Conservation (phyloP, 2,888 invertebrate genomes). For the Tipula lateralis region DNA sequence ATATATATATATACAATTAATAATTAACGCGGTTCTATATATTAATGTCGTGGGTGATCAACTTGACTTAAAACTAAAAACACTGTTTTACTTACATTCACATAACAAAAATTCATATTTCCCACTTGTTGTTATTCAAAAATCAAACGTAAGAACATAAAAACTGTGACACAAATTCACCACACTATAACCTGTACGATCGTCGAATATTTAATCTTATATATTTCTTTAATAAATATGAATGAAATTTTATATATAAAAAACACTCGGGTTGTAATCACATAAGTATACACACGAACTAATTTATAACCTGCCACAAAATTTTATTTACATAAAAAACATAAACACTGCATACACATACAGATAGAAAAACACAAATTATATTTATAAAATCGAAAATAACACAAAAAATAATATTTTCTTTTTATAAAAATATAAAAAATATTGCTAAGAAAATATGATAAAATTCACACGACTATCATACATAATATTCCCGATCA, state of each 20-base stretch:
- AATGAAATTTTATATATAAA: not conserved
- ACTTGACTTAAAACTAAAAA: not conserved
- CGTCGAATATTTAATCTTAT: not conserved
- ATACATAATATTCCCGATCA: not conserved
- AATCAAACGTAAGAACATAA: not conserved
- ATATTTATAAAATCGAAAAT: not conserved
- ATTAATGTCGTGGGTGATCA: not conserved
- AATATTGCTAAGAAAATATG: not conserved
- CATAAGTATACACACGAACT: not conserved
- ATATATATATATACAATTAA: not conserved
- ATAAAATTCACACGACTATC: slow-evolving; percentile 19
- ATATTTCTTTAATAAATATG: not conserved
- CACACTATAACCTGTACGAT: not conserved
- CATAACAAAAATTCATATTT: not conserved
- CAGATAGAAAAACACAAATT: not conserved
- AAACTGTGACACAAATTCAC: not conserved
- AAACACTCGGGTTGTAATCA: not conserved
- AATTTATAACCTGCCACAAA: slow-evolving; percentile 11
- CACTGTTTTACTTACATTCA: not conserved
- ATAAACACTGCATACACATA: not conserved
- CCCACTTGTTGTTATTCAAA: not conserved
- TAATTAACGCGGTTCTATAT: not conserved
- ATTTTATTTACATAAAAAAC: slow-evolving; percentile 14
- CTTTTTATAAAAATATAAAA: not conserved
- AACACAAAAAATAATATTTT: not conserved